Percentiles rank a stretch among this genome's conserved stretches.
These are phyloP conservation scores for Conops quadrifasciatus DNA, from an alignment of 2,888 invertebrate species.

Conservation along the genomic window DNA sequence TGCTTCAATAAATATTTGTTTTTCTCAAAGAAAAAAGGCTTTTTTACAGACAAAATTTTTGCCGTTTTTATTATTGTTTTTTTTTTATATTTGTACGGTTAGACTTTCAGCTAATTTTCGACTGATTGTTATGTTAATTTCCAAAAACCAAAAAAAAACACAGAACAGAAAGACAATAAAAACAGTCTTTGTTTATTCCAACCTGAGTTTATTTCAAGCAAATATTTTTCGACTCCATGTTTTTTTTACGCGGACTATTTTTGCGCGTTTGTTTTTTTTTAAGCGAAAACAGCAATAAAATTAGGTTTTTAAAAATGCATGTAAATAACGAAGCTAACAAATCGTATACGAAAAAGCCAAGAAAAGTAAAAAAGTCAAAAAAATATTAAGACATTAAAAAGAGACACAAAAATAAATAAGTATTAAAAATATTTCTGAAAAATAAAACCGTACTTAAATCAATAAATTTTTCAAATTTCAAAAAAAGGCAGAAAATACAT, in stretches of 20 bases:
- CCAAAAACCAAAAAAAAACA: background rate
- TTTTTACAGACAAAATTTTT: background rate
- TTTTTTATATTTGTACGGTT: background rate
- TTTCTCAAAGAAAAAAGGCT: slow-evolving; percentile 17
- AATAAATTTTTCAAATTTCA: background rate
- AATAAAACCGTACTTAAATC: background rate
- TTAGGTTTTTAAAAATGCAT: background rate
- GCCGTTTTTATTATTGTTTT: background rate
- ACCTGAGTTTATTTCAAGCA: too few relatives aligned
- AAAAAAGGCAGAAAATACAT: too few relatives aligned
- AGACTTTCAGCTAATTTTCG: too few relatives aligned
- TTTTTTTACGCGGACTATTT: too few relatives aligned
- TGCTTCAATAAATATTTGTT: slow-evolving; percentile 22
- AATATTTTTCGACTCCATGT: too few relatives aligned
- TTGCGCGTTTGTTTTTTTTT: background rate
- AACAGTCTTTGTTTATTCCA: background rate
- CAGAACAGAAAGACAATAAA: background rate
- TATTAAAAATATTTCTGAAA: background rate
- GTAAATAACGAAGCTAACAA: background rate
- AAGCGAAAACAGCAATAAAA: too few relatives aligned
- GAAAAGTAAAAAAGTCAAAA: background rate
- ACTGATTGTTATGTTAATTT: background rate
- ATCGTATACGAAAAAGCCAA: background rate
- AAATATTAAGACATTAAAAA: background rate
- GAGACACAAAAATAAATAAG: too few relatives aligned